Evolutionary conservation across 2,888 invertebrate genomes (phyloP).

Genomic region (Melanargia galathea): DNA sequence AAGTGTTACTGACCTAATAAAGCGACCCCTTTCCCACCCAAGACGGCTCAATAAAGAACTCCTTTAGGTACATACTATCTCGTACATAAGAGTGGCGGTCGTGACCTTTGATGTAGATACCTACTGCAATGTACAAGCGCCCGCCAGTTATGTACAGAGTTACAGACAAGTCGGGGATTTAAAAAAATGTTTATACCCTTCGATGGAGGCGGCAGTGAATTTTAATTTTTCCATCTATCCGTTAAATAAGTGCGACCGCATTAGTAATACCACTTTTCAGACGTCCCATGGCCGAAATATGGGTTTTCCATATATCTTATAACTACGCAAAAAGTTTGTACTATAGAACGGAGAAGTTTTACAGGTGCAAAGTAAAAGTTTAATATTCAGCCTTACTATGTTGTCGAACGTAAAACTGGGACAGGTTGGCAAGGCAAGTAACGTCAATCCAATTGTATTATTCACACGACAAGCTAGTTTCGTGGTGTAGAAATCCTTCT

Average conservation of each 20-base stretch:
- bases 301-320: too few relatives aligned
- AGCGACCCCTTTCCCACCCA: conserved; percentile 76
- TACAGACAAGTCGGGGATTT: conserved; percentile 57
- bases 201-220: conserved; percentile 34
- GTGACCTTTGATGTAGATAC: conserved; percentile 72
- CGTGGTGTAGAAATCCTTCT: neutral
- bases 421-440: neutral
- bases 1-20: conserved; percentile 80
- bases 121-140: conserved; percentile 51
- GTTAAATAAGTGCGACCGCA: neutral
- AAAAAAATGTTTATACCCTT: conserved; percentile 54
- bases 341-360: neutral
- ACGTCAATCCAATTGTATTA: neutral
- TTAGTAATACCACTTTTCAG: too few relatives aligned
- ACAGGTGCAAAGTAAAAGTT: neutral
- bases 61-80: conserved; percentile 72
- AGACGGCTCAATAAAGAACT: conserved; percentile 80
- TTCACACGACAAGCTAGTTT: too few relatives aligned
- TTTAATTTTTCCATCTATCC: neutral
- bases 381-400: neutral
- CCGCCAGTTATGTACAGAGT: conserved; percentile 37
- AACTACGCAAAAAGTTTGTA: too few relatives aligned
- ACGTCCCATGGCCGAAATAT: too few relatives aligned
- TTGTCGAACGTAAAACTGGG: neutral
- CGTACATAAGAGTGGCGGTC: conserved; percentile 74